Percentiles rank a stretch among this genome's conserved stretches.
These are phyloP conservation scores for Eupithecia centaureata DNA, from an alignment of 2,888 invertebrate genomes.

Conservation along the genomic window DNA sequence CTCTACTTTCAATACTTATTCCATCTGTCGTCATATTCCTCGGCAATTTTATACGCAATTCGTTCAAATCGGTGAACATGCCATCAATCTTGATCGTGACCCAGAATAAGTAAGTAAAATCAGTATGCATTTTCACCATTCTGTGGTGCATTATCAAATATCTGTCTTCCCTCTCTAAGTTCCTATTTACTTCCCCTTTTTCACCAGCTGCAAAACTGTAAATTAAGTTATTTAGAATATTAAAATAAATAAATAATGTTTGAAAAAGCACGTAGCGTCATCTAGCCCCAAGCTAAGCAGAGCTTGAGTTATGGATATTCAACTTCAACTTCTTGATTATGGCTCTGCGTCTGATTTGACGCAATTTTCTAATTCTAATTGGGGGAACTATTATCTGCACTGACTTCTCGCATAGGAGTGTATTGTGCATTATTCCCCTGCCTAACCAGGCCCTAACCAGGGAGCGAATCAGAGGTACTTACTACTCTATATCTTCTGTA, in stretches of 20 bases:
- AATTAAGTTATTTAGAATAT: not conserved
- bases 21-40: not conserved
- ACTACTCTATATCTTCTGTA: not conserved
- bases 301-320: no score
- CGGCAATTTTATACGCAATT: conserved; percentile 4
- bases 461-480: no score
- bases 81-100: conserved; percentile 52
- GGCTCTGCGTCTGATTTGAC: no score
- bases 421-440: no score
- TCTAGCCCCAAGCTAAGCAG: no score
- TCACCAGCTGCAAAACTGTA: not conserved
- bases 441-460: no score
- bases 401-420: no score
- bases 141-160: conserved; percentile 45
- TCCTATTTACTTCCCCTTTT: not conserved
- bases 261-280: no score
- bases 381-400: no score
- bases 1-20: not conserved
- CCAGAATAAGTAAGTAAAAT: conserved; percentile 56
- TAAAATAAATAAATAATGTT: no score
- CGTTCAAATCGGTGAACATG: conserved; percentile 18
- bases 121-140: conserved; percentile 48
- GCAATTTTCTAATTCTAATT: no score
- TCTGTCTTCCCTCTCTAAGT: not conserved
- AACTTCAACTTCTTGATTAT: no score